phyloP scores from a whole-genome alignment of 2,113 vertebrate genomes.

The Semicossyphus pulcher region DNA sequence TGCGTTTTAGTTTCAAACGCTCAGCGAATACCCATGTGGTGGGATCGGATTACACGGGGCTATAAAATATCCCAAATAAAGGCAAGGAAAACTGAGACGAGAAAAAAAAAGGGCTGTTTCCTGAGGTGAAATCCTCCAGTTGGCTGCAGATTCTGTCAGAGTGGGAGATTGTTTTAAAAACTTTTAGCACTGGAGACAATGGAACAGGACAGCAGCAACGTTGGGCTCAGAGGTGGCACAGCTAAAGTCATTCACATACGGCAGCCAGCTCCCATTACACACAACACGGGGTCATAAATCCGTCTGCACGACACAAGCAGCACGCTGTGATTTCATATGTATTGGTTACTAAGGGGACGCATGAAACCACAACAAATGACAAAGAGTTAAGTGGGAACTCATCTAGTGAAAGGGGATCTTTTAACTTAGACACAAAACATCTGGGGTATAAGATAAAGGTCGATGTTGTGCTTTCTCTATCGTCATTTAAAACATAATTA shows the following conservation, averaged over 20 bases:
- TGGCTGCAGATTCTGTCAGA: slow-evolving; percentile 70
- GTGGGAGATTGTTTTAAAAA: slow-evolving; percentile 47
- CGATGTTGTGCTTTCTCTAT: slow-evolving; percentile 26
- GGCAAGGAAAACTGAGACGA: slow-evolving; percentile 76
- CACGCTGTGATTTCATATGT: slow-evolving; percentile 75
- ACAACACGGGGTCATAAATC: slow-evolving; percentile 73
- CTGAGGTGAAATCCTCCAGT: slow-evolving; percentile 73
- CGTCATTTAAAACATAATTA: slow-evolving; percentile 45
- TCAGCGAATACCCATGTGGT: slow-evolving; percentile 81
- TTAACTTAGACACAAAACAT: slow-evolving; percentile 31
- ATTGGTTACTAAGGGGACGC: slow-evolving; percentile 72
- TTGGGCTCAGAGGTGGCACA: slow-evolving; percentile 57
- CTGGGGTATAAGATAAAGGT: slow-evolving; percentile 46
- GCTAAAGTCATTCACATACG: slow-evolving; percentile 65
- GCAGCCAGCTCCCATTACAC: slow-evolving; percentile 76
- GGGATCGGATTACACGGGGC: slow-evolving; percentile 76
- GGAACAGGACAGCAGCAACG: slow-evolving; percentile 68
- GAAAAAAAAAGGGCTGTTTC: slow-evolving; percentile 70
- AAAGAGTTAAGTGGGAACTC: slow-evolving; percentile 49
- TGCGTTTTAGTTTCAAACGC: slow-evolving; percentile 82
- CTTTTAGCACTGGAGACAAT: slow-evolving; percentile 68
- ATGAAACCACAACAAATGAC: slow-evolving; percentile 72
- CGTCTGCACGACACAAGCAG: slow-evolving; percentile 65
- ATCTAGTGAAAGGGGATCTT: slow-evolving; percentile 52
- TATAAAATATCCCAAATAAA: slow-evolving; percentile 85